Evolutionary conservation across 2,113 vertebrate species (phyloP).

Genomic region (Pao palembangensis): DNA sequence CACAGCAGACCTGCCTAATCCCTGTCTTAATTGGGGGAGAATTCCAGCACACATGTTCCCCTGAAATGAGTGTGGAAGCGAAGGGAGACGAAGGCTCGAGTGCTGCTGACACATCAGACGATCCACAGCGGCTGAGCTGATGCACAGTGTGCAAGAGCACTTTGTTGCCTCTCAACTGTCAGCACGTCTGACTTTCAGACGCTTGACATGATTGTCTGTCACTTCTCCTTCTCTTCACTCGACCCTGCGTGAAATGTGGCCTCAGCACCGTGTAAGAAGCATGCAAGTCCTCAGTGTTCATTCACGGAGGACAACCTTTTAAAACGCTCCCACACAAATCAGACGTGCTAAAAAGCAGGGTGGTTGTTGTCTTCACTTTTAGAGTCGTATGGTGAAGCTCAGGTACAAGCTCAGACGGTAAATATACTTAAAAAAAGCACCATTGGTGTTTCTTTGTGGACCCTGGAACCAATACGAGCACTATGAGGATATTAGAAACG

Average conservation of each 20-base stretch:
- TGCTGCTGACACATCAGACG: slow-evolving; percentile 54
- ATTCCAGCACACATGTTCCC: slow-evolving; percentile 76
- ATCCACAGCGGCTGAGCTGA: slow-evolving; percentile 48
- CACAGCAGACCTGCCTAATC: slow-evolving; percentile 77
- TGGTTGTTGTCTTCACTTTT: too few relatives aligned
- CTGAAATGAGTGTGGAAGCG: slow-evolving; percentile 55
- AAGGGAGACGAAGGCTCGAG: slow-evolving; percentile 38
- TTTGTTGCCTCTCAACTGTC: slow-evolving; percentile 51
- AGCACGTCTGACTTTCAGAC: slow-evolving; percentile 48
- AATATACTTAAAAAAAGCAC: too few relatives aligned
- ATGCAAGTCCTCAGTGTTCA: slow-evolving; percentile 11
- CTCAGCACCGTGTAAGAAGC: slow-evolving; percentile 12
- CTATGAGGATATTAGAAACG: too few relatives aligned
- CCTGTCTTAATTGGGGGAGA: slow-evolving; percentile 81
- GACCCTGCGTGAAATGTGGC: slow-evolving; percentile 13
- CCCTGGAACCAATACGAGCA: too few relatives aligned
- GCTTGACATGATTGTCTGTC: slow-evolving; percentile 11
- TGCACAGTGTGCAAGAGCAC: slow-evolving; percentile 53
- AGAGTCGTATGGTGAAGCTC: too few relatives aligned
- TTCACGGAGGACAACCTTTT: not conserved
- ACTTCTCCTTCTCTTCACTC: slow-evolving; percentile 4
- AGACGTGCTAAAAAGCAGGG: too few relatives aligned
- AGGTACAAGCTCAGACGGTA: too few relatives aligned
- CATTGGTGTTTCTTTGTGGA: too few relatives aligned
- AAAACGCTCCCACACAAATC: not conserved